Percentiles rank a stretch among this genome's conserved stretches.
Evolutionary conservation across 2,888 invertebrate genomes (phyloP).

Genomic region (Torymus auratus): DNA sequence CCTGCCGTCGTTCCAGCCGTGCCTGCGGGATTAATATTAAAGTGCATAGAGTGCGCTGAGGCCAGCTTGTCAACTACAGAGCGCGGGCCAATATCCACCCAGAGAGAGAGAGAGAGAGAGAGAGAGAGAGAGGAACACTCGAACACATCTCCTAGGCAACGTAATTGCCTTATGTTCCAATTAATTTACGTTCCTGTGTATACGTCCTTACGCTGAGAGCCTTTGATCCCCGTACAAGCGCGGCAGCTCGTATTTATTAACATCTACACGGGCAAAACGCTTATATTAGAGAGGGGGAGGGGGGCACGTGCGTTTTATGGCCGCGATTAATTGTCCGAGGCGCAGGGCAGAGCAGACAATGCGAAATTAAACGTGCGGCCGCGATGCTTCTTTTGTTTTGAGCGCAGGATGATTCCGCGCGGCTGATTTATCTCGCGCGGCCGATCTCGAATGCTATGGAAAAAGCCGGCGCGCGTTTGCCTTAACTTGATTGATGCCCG

Average conservation of each 20-base stretch:
- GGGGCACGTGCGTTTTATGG: conserved; percentile 11
- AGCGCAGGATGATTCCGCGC: neutral
- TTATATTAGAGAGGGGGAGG: neutral
- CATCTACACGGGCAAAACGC: neutral
- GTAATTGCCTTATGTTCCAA: conserved; percentile 71
- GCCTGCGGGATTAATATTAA: conserved; percentile 71
- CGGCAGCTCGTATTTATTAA: conserved; percentile 18
- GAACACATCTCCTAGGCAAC: conserved; percentile 34
- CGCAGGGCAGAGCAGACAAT: neutral
- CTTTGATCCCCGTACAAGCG: conserved; percentile 55
- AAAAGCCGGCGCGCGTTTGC: neutral
- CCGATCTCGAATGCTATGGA: conserved; percentile 1
- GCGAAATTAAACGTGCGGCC: conserved; percentile 40
- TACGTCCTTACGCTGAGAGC: conserved; percentile 50
- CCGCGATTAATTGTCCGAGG: conserved; percentile 26
- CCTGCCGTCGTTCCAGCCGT: conserved; percentile 79
- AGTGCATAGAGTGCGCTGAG: too few species aligned
- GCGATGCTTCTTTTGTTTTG: conserved; percentile 9
- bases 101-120: too few species aligned
- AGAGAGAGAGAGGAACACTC: neutral
- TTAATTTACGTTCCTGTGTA: conserved; percentile 67
- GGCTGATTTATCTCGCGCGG: conserved; percentile 21
- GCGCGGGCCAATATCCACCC: too few species aligned
- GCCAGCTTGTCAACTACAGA: too few species aligned
- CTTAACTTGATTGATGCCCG: conserved; percentile 31